Percentiles rank a stretch among this genome's conserved stretches.
phyloP scores from a whole-genome alignment of 2,113 vertebrate genomes.

The Choloepus hoffmanni region DNA sequence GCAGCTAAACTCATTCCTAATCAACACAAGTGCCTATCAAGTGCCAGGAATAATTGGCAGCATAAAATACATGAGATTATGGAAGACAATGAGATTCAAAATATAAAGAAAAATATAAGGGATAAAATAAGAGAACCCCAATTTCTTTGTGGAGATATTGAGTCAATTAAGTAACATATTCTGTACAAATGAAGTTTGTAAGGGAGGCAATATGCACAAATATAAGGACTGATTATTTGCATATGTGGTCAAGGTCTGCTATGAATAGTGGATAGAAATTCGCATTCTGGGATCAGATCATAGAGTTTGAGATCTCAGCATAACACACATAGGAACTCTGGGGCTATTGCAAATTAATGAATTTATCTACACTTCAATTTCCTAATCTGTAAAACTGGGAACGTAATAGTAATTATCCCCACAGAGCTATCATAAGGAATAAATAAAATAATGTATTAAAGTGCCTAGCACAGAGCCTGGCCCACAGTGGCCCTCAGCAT shows the following conservation, averaged over 20 bases:
- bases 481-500: background rate
- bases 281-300: background rate
- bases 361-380: background rate
- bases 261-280: background rate
- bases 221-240: background rate
- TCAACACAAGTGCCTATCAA: slow-evolving; percentile 1
- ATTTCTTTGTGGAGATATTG: background rate
- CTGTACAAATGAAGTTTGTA: background rate
- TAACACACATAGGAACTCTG: background rate
- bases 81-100: background rate
- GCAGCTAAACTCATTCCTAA: slow-evolving; percentile 27
- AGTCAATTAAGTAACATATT: slow-evolving; percentile 8
- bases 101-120: background rate
- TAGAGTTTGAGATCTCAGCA: background rate
- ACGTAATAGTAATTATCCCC: background rate
- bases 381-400: slow-evolving; percentile 5
- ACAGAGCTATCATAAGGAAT: background rate
- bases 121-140: background rate
- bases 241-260: background rate
- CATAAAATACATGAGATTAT: slow-evolving; percentile 10
- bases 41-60: background rate
- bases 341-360: background rate
- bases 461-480: background rate
- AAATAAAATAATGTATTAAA: slow-evolving; percentile 37
- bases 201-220: background rate